Conservation (phyloP, 2,888 invertebrate species). For the Dasypogon diadema region DNA sequence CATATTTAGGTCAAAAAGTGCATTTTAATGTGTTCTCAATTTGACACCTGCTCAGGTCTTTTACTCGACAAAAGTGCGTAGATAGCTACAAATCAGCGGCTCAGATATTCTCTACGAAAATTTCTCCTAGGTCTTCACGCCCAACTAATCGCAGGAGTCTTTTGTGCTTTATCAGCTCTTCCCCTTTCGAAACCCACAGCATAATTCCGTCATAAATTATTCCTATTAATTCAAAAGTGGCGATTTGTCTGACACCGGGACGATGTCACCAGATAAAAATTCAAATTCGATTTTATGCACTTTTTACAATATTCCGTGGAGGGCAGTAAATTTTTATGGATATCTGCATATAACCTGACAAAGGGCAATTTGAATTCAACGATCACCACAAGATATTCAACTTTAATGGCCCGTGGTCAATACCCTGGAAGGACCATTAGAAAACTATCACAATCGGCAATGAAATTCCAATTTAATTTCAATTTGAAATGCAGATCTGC, state of each 20-base stretch:
- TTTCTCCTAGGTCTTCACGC: not conserved
- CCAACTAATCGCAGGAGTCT: not conserved
- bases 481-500: constrained; percentile 49
- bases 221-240: constrained; percentile 27
- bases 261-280: constrained; percentile 11
- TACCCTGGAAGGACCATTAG: constrained; percentile 39
- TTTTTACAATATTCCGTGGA: constrained; percentile 25
- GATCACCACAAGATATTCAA: constrained; percentile 5
- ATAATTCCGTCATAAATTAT: constrained; percentile 41
- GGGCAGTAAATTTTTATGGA: constrained; percentile 28
- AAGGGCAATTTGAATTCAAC: constrained; percentile 3
- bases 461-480: constrained; percentile 48
- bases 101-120: not conserved
- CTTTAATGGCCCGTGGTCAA: constrained; percentile 38
- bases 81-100: constrained; percentile 22
- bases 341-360: not conserved
- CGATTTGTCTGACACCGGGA: not conserved
- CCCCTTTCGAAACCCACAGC: constrained; percentile 1
- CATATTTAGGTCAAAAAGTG: not conserved
- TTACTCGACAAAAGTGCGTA: not conserved
- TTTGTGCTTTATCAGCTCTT: constrained; percentile 1
- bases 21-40: not conserved
- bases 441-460: constrained; percentile 49
- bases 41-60: not conserved
- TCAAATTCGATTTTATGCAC: constrained; percentile 43